phyloP scores from a whole-genome alignment of 2,113 vertebrate genomes.

The pig (Sus scrofa) region DNA sequence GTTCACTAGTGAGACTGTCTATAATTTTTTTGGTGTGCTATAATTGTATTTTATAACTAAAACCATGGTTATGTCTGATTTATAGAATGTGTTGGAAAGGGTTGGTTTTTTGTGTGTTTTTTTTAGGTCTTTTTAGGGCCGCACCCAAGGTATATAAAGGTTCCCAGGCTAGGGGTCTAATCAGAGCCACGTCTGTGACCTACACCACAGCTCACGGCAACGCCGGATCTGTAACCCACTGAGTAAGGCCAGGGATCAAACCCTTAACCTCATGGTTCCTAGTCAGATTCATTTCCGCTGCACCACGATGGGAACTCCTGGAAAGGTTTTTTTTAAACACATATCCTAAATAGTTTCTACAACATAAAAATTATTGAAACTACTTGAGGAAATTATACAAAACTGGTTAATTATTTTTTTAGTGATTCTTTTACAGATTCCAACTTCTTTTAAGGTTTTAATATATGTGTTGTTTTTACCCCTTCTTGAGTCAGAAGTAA shows the following conservation, averaged over 20 bases:
- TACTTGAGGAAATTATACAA: neutral
- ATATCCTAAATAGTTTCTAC: neutral
- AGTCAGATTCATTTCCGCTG: too few species aligned
- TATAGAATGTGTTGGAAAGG: neutral
- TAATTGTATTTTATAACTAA: neutral
- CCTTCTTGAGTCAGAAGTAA: neutral
- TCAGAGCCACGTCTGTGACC: too few species aligned
- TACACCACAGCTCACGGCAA: too few species aligned
- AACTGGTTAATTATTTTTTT: neutral
- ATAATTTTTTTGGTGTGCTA: neutral
- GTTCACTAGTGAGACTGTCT: neutral
- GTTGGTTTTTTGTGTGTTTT: neutral
- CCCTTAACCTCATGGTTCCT: neutral
- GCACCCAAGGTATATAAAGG: too few species aligned
- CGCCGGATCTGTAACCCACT: too few species aligned
- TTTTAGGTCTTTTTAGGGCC: too few species aligned
- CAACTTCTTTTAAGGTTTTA: constrained; percentile 15
- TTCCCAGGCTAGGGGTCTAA: too few species aligned
- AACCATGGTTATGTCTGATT: neutral
- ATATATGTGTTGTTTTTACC: neutral
- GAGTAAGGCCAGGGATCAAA: too few species aligned
- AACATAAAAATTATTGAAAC: neutral
- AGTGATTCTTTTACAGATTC: neutral
- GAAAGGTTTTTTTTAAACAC: neutral
- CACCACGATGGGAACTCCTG: neutral